Evolutionary conservation across 2,113 vertebrate genomes (phyloP), one percentile per base, ranked within the genome.

Genomic region (Pavo muticus): DNA sequence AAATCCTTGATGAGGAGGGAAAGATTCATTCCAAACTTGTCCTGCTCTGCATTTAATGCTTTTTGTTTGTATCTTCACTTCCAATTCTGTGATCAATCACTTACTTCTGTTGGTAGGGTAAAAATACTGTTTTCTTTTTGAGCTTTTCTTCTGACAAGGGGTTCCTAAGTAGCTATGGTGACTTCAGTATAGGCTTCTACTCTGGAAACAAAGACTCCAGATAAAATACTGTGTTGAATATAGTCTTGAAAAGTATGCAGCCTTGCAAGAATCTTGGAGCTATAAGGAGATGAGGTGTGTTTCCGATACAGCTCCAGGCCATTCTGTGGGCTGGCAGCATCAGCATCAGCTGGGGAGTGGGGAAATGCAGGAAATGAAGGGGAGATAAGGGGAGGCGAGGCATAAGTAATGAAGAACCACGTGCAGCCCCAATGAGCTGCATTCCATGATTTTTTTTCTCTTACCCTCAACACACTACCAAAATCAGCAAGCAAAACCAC

Each of bases 61-160:
- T 79, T 85, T 56, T 79, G 9, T 60, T 75, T 75, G 63, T 40
- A 64, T 24, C 10, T 79, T 88, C 47, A n/a, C 11, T 90, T 91
- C 39, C 52, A 69, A 8, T 76, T 83, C 88, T 64, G 9, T 25
- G 48, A 76, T 69, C 57, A 30, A 18, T 88, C 64, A 54, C 14
- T 78, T 63, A 59, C 74, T 79, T 52, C 39, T 60, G 13, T 37
- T 75, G 13, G 42, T 71, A 59, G 23, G 16, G 14, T 37, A 52
- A 88, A 82, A 42, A 27, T 30, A 11, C 9, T 59, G 5, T 30
- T 71, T 82, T 45, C 5, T 42, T 90, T 72, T 50, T 37, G 63
- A 75, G 47, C 3, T 85, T 75, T 90, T 82, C 20, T 72, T 19
- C 17, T 20, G 3, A n/a, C 63, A 29, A 71, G 48, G 11, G 10